Conservation (phyloP, 2,888 invertebrate genomes). For the Abrostola triplasia region DNA sequence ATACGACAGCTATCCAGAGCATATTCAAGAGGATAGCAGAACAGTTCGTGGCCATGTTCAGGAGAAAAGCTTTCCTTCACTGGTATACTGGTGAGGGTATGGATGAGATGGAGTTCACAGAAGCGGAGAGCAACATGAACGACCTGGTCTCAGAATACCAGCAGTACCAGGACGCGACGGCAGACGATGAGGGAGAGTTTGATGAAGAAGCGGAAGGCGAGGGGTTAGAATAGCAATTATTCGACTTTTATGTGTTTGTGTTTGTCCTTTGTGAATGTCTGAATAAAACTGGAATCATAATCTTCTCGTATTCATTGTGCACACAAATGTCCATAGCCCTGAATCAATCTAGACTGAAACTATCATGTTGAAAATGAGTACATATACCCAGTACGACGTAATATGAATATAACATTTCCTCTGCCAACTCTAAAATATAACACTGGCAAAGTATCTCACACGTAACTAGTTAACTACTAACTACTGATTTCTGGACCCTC, state of each 20-base stretch:
- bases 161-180: constrained; percentile 91
- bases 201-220: constrained; percentile 87
- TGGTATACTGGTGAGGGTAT: constrained; percentile 98
- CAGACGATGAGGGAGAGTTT: constrained; percentile 88
- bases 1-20: constrained; percentile 95
- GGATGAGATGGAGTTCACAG: constrained; percentile 97
- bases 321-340: neutral
- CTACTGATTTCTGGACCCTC: too few relatives aligned
- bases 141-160: constrained; percentile 93
- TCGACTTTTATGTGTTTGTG: constrained; percentile 65
- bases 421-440: too few relatives aligned
- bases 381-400: too few relatives aligned
- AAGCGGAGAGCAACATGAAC: constrained; percentile 96
- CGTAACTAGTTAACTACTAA: too few relatives aligned
- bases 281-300: constrained; percentile 56
- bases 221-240: constrained; percentile 77
- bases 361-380: too few relatives aligned
- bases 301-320: neutral
- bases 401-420: too few relatives aligned
- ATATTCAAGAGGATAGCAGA: constrained; percentile 95
- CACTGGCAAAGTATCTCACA: too few relatives aligned
- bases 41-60: constrained; percentile 97
- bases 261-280: constrained; percentile 66
- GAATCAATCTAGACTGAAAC: too few relatives aligned
- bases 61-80: constrained; percentile 98